These are phyloP conservation scores for Rhyacichthys aspro DNA, from an alignment of 2,797 vertebrate species.

Conservation along the genomic window DNA sequence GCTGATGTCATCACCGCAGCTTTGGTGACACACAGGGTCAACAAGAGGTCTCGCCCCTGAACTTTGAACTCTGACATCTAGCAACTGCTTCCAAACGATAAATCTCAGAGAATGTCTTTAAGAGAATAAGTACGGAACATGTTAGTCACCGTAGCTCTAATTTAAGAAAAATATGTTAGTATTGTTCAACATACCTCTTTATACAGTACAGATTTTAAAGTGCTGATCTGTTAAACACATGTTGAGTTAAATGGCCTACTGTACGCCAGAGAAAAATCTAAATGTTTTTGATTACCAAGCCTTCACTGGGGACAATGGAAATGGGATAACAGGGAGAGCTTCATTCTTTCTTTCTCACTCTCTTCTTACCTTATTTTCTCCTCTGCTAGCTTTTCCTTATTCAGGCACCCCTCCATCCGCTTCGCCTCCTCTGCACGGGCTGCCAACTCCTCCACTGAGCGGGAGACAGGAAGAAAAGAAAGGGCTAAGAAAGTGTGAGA, in stretches of 20 bases:
- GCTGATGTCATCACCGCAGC: conserved; percentile 74
- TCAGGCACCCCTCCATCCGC: conserved; percentile 71
- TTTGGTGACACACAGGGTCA: conserved; percentile 65
- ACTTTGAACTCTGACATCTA: conserved; percentile 58
- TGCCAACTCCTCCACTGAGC: conserved; percentile 75
- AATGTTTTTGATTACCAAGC: conserved; percentile 70
- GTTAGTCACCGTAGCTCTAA: not conserved
- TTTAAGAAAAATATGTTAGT: conserved; percentile 2
- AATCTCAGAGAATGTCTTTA: conserved; percentile 9
- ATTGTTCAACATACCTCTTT: conserved; percentile 15
- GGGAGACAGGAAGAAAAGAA: conserved; percentile 35
- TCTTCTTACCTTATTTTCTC: conserved; percentile 75
- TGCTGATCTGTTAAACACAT: conserved; percentile 62
- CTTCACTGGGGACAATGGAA: conserved; percentile 55
- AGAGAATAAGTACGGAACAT: not conserved
- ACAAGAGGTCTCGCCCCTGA: conserved; percentile 61
- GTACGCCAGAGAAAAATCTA: conserved; percentile 45
- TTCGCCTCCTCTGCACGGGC: conserved; percentile 68
- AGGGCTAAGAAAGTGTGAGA: conserved; percentile 42
- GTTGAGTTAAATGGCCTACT: conserved; percentile 62
- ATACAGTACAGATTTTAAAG: conserved; percentile 35
- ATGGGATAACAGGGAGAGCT: conserved; percentile 56
- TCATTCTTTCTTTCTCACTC: conserved; percentile 47
- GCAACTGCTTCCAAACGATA: conserved; percentile 41
- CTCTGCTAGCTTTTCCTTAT: conserved; percentile 70